Percentiles rank a stretch among this genome's conserved stretches.
Evolutionary conservation across 2,888 invertebrate species (phyloP).

Genomic region (Margaritifera margaritifera): DNA sequence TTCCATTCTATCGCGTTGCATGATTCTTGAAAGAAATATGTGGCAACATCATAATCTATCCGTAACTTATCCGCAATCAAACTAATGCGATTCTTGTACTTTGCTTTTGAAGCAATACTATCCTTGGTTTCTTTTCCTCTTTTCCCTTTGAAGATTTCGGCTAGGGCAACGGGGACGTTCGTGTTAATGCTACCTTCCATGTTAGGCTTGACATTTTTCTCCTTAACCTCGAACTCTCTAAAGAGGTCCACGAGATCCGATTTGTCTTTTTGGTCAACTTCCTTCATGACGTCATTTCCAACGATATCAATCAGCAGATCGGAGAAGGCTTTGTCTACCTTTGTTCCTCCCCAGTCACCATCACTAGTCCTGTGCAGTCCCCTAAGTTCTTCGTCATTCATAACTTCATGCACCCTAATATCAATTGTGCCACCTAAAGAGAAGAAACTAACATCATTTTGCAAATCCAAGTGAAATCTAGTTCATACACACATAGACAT

Average conservation of each 20-base stretch:
- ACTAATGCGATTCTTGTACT: slow-evolving; percentile 18
- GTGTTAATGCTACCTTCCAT: slow-evolving; percentile 21
- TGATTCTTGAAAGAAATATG: slow-evolving; percentile 24
- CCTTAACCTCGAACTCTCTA: slow-evolving; percentile 26
- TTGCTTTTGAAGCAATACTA: slow-evolving; percentile 6
- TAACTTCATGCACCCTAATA: slow-evolving; percentile 28
- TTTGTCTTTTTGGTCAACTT: slow-evolving; percentile 10
- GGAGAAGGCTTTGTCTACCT: slow-evolving; percentile 27
- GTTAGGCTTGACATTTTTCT: slow-evolving; percentile 15
- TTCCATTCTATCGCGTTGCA: slow-evolving; percentile 25
- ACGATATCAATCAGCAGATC: slow-evolving; percentile 21
- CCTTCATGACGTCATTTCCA: slow-evolving; percentile 20
- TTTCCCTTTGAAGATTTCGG: slow-evolving; percentile 2
- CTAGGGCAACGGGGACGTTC: slow-evolving; percentile 20
- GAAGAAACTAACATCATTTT: not conserved
- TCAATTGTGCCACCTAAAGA: slow-evolving; percentile 28
- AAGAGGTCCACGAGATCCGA: slow-evolving; percentile 25
- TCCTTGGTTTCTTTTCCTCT: slow-evolving; percentile 18
- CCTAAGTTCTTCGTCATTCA: slow-evolving; percentile 12
- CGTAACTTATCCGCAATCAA: slow-evolving; percentile 21
- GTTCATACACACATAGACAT: too few species aligned
- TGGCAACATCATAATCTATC: slow-evolving; percentile 23
- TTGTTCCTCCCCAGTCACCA: slow-evolving; percentile 29
- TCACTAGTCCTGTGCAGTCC: slow-evolving; percentile 26
- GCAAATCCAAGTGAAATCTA: not conserved